Evolutionary conservation across 2,888 invertebrate genomes (phyloP).

Genomic region (Monoplex corrugatus): DNA sequence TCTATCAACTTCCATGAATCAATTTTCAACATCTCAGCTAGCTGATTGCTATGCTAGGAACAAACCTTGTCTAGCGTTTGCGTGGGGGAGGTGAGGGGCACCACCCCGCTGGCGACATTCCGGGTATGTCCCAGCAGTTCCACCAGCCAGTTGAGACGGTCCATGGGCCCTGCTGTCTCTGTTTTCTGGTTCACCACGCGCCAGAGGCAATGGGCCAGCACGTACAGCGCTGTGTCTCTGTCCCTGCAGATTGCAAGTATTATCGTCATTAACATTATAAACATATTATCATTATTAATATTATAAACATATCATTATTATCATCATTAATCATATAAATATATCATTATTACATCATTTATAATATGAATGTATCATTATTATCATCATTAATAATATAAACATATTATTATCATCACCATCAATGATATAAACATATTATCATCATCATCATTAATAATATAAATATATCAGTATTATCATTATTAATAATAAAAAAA

Average conservation of each 20-base stretch:
- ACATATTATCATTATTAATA: background rate
- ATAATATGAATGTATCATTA: too few relatives aligned
- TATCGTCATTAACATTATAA: background rate
- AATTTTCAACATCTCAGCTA: too few relatives aligned
- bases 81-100: constrained; percentile 59
- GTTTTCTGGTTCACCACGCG: constrained; percentile 53
- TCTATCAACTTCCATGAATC: too few relatives aligned
- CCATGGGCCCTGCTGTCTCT: constrained; percentile 59
- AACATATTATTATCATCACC: too few relatives aligned
- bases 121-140: constrained; percentile 77
- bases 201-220: constrained; percentile 64
- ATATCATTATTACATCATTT: too few relatives aligned
- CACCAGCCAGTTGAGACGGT: constrained; percentile 74
- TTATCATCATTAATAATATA: too few relatives aligned
- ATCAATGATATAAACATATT: too few relatives aligned
- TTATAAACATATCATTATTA: background rate
- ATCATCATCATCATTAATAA: too few relatives aligned
- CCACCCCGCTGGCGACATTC: constrained; percentile 67
- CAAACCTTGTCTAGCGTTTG: constrained; percentile 60
- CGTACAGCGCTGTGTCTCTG: background rate
- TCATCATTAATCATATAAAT: background rate
- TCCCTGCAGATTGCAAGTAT: background rate
- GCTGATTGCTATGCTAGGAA: too few relatives aligned
- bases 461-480: too few relatives aligned
- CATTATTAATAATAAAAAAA: too few relatives aligned